Evolutionary conservation across 2,888 invertebrate genomes (phyloP).

Genomic region (Silvanus unidentatus): DNA sequence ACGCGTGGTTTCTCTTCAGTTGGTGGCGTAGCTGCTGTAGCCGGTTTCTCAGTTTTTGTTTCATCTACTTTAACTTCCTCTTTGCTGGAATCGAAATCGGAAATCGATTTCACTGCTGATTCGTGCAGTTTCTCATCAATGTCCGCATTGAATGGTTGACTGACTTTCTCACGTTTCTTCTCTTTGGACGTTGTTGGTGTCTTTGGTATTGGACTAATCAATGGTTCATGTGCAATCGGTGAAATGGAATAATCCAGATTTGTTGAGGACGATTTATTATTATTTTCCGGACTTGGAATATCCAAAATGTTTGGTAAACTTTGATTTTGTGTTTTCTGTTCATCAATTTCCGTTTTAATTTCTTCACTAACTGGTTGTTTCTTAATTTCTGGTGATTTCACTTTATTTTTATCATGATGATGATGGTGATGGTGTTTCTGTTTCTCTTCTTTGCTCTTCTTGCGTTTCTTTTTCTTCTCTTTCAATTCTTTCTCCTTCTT

Average conservation of each 20-base stretch:
- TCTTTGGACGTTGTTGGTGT: slow-evolving; percentile 49
- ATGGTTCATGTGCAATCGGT: slow-evolving; percentile 36
- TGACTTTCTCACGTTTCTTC: slow-evolving; percentile 58
- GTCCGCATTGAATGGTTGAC: slow-evolving; percentile 61
- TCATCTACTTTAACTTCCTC: slow-evolving; percentile 33
- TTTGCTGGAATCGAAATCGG: slow-evolving; percentile 49
- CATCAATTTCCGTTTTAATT: slow-evolving; percentile 17
- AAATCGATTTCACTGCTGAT: slow-evolving; percentile 74
- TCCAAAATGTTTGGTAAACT: slow-evolving; percentile 62
- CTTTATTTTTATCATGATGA: slow-evolving; percentile 52
- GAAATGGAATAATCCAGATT: slow-evolving; percentile 31
- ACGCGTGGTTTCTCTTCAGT: slow-evolving; percentile 72
- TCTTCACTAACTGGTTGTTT: slow-evolving; percentile 19
- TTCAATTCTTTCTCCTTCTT: slow-evolving; percentile 53
- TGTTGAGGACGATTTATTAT: slow-evolving; percentile 36
- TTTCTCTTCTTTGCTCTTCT: slow-evolving; percentile 74
- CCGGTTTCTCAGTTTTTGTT: slow-evolving; percentile 40
- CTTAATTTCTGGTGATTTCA: slow-evolving; percentile 36
- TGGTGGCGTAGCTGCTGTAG: slow-evolving; percentile 37
- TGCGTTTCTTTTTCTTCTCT: slow-evolving; percentile 80
- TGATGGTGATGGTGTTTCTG: slow-evolving; percentile 64
- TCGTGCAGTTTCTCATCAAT: slow-evolving; percentile 69
- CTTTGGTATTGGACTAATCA: slow-evolving; percentile 52
- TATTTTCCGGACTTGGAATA: slow-evolving; percentile 50
- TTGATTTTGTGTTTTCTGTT: slow-evolving; percentile 46